Conservation (phyloP, 2,888 invertebrate genomes). For the Pollenia angustigena region DNA sequence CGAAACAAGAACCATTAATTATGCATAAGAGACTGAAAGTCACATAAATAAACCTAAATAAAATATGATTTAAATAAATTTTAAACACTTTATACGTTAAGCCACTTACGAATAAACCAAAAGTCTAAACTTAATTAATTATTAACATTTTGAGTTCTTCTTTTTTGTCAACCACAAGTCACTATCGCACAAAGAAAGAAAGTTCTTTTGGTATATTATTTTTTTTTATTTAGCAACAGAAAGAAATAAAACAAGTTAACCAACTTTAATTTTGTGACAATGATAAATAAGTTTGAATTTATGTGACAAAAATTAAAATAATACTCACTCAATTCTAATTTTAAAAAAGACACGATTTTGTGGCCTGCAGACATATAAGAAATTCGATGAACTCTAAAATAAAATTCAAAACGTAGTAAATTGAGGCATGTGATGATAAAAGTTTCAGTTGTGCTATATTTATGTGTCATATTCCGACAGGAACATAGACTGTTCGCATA, state of each 20-base stretch:
- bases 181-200: conserved; percentile 18
- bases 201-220: background rate
- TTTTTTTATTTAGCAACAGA: background rate
- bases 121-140: background rate
- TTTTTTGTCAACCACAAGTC: background rate
- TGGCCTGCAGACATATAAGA: background rate
- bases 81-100: background rate
- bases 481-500: too few relatives aligned
- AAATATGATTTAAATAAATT: background rate
- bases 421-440: too few relatives aligned
- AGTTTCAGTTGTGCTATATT: too few relatives aligned
- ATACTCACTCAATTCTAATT: background rate
- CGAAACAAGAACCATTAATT: conserved; percentile 22
- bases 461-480: too few relatives aligned
- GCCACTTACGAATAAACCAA: background rate
- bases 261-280: conserved; percentile 59
- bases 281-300: conserved; percentile 47
- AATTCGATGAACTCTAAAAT: background rate
- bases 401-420: background rate
- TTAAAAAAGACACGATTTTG: background rate
- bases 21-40: conserved; percentile 6
- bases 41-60: conserved; percentile 6
- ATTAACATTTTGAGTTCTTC: conserved; percentile 4
- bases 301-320: background rate
- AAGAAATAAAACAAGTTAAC: conserved; percentile 17